phyloP scores from a whole-genome alignment of 2,797 vertebrate species.

The Coregonus suidteri region DNA sequence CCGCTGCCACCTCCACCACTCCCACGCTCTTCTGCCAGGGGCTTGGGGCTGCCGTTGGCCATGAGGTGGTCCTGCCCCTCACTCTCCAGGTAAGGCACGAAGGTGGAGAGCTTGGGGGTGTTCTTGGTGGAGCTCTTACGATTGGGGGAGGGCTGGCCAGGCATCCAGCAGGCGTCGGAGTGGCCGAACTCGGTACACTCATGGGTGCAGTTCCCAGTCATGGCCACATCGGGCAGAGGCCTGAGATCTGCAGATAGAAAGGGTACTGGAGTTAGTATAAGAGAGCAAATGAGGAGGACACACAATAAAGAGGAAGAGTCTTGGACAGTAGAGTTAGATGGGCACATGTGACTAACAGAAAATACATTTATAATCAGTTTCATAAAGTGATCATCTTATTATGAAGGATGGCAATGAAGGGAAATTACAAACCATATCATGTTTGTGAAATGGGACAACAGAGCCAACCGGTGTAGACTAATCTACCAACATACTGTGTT shows the following conservation, averaged over 20 bases:
- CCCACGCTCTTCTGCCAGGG: constrained; percentile 85
- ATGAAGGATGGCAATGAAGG: background rate
- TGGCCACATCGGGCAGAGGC: constrained; percentile 94
- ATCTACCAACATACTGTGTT: no score
- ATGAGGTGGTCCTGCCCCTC: constrained; percentile 89
- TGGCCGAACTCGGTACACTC: constrained; percentile 98
- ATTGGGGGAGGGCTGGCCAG: constrained; percentile 91
- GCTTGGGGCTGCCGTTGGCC: constrained; percentile 92
- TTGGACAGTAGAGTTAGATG: background rate
- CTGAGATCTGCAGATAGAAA: constrained; percentile 82
- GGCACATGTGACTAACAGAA: background rate
- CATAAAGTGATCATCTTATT: background rate
- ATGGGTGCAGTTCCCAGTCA: constrained; percentile 96
- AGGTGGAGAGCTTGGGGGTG: constrained; percentile 95
- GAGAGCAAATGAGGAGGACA: background rate
- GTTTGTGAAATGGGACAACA: no score
- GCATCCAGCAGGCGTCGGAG: constrained; percentile 99
- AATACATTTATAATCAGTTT: background rate
- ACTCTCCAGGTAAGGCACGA: constrained; percentile 99
- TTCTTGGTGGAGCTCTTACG: constrained; percentile 88
- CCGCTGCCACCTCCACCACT: constrained; percentile 78
- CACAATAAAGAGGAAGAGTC: background rate
- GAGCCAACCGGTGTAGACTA: no score
- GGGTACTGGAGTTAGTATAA: background rate
- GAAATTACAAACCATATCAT: no score